Base-by-base conservation (phyloP, 1,140 invertebrate species). In the Dendrolimus punctatus region DNA sequence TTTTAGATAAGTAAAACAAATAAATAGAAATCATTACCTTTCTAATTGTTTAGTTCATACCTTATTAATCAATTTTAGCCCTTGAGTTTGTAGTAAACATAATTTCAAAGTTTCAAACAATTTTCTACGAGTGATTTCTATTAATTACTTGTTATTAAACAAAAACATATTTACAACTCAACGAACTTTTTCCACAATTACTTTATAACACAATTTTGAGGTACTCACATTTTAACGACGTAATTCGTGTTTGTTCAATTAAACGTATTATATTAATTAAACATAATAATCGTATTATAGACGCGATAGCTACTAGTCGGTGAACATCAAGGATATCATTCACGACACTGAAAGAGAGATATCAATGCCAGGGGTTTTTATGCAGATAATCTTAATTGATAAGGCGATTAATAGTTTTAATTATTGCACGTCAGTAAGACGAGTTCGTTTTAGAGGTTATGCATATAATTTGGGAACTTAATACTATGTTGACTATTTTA, bases 361-460 rank as follows among this genome's bases (percentile, higher is more conserved):
- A 79, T 72, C 63, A 80, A 64, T 62, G 62, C 56, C 66, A 63
- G 64, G 60, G 66, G 67, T 75, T 84, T 80, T 83, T 76, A 80
- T 80, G 66, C 58, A 73, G 78, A 81, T 84, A 79, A 81, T 84
- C 78, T 76, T 76, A 76, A 69, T 76, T 77, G 80, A 84, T 84
- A 84, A 84, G 73, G 57, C 66, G 74, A 83, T 81, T 83, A 80
- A 66, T 74, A 68, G 55, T 68, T 76, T 65, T 55, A 71, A 67
- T 74, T 73, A 55, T 50, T n/a, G 48, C 9, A 55, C 54, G 48
- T 41, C 42, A 55, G 43, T 50, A 23, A 55, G 44, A 55, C 37
- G 46, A 36, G 10, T 37, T n/a, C 7, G 8, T 45, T 6, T 45
- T 9, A 23, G 23, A 23, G 23, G 23, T 23, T 23, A 23, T 23